Base-by-base conservation (phyloP, 2,888 invertebrate genomes). In the Euphydryas editha region DNA sequence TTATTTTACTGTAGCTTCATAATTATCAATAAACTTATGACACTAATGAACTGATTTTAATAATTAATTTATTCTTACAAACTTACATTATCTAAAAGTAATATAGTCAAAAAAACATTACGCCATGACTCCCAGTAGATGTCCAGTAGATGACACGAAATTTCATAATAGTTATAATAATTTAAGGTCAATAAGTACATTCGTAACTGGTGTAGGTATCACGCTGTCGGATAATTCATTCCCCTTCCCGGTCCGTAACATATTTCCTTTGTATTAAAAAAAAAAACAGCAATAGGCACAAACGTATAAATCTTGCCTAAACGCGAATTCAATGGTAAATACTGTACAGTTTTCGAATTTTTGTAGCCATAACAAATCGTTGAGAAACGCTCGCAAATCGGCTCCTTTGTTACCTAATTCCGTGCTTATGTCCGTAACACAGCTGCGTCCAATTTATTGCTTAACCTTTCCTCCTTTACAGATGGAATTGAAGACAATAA, bases 401-500 rank as follows among this genome's bases (percentile, higher is more conserved):
- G 76, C 85, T 81, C 86, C 82, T 87, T 87, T 87, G 86, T 86
- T 87, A 86, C 87, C 87, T 87, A 90, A 91, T 89, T 86, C 87
- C 78, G 69, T 82, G 87, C 88, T 90, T 88, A 88, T 85, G 86
- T 83, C 85, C 83, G 84, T 81, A 85, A 81, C 90, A 81, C 92
- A 92, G 90, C 91, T 92, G 92, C 79, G 88, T 78, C 84, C 80
- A 80, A 83, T 83, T 82, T 83, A 83, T 83, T 75, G 89, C 89
- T 88, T 90, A 92, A 92, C 92, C 92, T 92, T 92, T 91, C 87
- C 86, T 85, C 81, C 79, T 78, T 75, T 81, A 79, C 85, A 84
- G 84, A 87, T 90, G 82, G 89, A 91, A 92, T 91, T 90, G 92
- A 91, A 90, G 85, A 89, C 89, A 83, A 90, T 92, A 91, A 91